A percentile compares a stretch with the other conserved stretches of the same genome.
These are phyloP conservation scores for Drosophila orena DNA, from an alignment of 1,140 invertebrate species.

Conservation along the genomic window DNA sequence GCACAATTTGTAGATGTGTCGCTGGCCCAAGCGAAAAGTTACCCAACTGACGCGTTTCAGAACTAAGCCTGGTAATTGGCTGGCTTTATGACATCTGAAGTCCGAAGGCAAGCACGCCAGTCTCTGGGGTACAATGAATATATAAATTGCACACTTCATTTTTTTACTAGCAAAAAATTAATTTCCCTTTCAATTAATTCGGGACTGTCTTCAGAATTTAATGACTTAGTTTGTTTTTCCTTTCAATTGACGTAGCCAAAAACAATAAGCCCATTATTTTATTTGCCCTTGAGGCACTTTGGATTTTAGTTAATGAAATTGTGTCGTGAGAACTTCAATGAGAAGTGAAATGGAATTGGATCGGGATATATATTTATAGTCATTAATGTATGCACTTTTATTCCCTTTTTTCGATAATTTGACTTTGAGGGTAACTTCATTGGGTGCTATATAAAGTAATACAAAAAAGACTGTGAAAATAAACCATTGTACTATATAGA, in stretches of 20 bases:
- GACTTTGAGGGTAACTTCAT: too few relatives aligned
- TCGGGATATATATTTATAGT: not conserved
- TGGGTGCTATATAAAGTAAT: too few relatives aligned
- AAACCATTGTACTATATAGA: too few relatives aligned
- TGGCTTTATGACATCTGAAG: constrained; percentile 25
- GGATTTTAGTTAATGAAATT: constrained; percentile 18
- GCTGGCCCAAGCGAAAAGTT: constrained; percentile 46
- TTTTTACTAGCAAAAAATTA: constrained; percentile 45
- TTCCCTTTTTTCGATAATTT: too few relatives aligned
- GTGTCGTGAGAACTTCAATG: not conserved
- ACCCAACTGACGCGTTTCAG: constrained; percentile 35
- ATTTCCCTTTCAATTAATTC: constrained; percentile 34
- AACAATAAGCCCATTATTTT: constrained; percentile 22
- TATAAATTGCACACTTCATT: constrained; percentile 7
- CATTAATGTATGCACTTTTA: too few relatives aligned
- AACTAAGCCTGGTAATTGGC: constrained; percentile 44
- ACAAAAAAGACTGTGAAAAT: too few relatives aligned
- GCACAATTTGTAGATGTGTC: constrained; percentile 54
- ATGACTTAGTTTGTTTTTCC: constrained; percentile 3
- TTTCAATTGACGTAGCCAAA: constrained; percentile 36
- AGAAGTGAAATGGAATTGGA: too few relatives aligned
- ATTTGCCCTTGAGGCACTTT: not conserved
- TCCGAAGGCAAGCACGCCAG: constrained; percentile 12
- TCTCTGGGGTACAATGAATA: constrained; percentile 9
- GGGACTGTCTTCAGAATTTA: not conserved